Percentiles rank a stretch among this genome's conserved stretches.
Conservation (phyloP, 1,140 invertebrate species). For the Rhyzopertha dominica region DNA sequence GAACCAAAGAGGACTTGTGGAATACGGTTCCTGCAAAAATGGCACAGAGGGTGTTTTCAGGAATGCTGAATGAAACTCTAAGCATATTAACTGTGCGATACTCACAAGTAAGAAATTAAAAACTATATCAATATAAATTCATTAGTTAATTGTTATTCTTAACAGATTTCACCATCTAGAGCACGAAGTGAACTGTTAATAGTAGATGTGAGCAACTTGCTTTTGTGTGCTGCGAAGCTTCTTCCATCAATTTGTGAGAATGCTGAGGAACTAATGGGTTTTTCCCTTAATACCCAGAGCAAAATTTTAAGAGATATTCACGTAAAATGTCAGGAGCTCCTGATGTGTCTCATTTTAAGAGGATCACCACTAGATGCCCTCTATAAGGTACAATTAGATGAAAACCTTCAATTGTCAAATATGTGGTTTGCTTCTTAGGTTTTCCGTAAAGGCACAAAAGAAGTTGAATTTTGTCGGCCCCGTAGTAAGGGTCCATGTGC, state of each 20-base stretch:
- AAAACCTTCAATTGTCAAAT: too few species aligned
- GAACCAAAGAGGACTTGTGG: conserved; percentile 69
- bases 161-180: conserved; percentile 58
- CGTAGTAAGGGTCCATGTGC: conserved; percentile 51
- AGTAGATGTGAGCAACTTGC: conserved; percentile 67
- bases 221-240: conserved; percentile 64
- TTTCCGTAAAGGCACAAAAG: conserved; percentile 54
- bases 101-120: conserved; percentile 53
- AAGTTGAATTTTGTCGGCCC: conserved; percentile 50
- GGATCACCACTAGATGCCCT: conserved; percentile 65
- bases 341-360: conserved; percentile 63
- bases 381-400: conserved; percentile 66
- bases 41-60: conserved; percentile 71
- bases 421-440: conserved; percentile 41
- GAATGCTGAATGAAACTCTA: conserved; percentile 75
- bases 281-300: conserved; percentile 51
- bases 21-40: conserved; percentile 74
- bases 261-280: conserved; percentile 58
- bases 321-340: conserved; percentile 69
- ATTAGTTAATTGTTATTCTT: conserved; percentile 20
- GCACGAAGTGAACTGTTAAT: conserved; percentile 57
- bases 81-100: conserved; percentile 70
- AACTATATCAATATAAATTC: not conserved
- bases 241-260: conserved; percentile 58
- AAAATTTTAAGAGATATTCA: conserved; percentile 69